Base-by-base conservation (phyloP, 2,888 invertebrate genomes). In the Siphlonurus alternatus region DNA sequence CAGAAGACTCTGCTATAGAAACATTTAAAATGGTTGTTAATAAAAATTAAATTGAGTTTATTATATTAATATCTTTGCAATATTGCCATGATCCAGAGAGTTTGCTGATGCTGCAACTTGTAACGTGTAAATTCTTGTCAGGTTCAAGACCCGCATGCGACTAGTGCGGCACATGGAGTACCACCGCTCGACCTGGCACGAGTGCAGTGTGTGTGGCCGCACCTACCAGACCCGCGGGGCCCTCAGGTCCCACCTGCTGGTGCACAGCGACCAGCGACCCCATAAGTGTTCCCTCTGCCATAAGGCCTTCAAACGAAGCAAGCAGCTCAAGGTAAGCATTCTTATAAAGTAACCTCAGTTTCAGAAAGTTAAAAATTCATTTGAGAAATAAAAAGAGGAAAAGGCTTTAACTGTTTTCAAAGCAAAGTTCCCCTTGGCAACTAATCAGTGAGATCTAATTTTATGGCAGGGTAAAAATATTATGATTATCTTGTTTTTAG, bases 261-360 rank as follows among this genome's bases (percentile, higher is more conserved):
- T 85, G 38, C 87, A 87, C 70, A 86, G 86, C 68, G 81, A 81
- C 72, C 78, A 85, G 61, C 77, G 86, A 69, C 87, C 86, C 0
- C 86, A 84, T 71, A 79, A 83, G 65, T 87, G 87, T 71, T 80
- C 82, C 51, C 74, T 83, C 62, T 87, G 87, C 73, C 82, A 83
- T 71, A 87, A 86, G 73, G 83, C 81, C 23, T 87, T 87, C 71
- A 87, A 87, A 72, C 78, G 87, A 68, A 86, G 85, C 73, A 86
- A 87, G 74, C 86, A 87, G 74, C 77, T 87, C 67, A 86, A 86
- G 79, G 84, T 83, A 76, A 69, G 67, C 67, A 53, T 1, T 59
- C 22, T 24, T 7, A 56, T 61, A 7, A 23, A 24, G 38, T 51
- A 51, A 15, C 53, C n/a, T 51, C 53, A 51, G n/a, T 51, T 51